A percentile compares a stretch with the other conserved stretches of the same genome.
phyloP scores from a whole-genome alignment of 1,140 invertebrate species.

The Drosophila teissieri region DNA sequence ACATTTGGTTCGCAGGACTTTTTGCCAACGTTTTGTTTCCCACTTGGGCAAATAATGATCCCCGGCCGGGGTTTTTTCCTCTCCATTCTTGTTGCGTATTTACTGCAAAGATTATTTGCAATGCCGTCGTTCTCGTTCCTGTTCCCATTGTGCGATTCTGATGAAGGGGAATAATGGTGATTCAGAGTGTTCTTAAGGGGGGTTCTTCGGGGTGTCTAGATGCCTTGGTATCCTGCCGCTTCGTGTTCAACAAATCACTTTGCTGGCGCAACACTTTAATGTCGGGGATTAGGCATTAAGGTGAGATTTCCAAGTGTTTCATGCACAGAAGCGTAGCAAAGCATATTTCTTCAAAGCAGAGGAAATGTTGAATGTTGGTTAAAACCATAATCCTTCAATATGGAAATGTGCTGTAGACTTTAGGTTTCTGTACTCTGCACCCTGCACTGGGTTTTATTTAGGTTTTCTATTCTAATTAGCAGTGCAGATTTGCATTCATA shows the following conservation, averaged over 20 bases:
- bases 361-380: neutral
- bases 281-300: conserved; percentile 79
- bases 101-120: conserved; percentile 83
- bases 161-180: conserved; percentile 48
- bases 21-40: conserved; percentile 79
- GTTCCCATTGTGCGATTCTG: conserved; percentile 51
- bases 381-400: no score
- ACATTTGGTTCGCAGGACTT: conserved; percentile 68
- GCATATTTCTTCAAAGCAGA: neutral
- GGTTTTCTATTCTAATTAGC: no score
- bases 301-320: conserved; percentile 66
- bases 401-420: no score
- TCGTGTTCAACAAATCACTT: conserved; percentile 81
- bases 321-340: neutral
- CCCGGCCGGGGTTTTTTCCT: conserved; percentile 61
- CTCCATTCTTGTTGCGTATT: conserved; percentile 66
- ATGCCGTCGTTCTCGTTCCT: conserved; percentile 46
- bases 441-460: no score
- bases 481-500: no score
- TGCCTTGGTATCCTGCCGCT: conserved; percentile 49
- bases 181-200: conserved; percentile 11
- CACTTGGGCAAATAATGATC: conserved; percentile 82
- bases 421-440: no score
- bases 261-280: conserved; percentile 81
- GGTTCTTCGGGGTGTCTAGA: neutral